Evolutionary conservation across 2,113 vertebrate species (phyloP), one percentile per base, ranked within the genome.

Genomic region (Pterocles orientalis): DNA sequence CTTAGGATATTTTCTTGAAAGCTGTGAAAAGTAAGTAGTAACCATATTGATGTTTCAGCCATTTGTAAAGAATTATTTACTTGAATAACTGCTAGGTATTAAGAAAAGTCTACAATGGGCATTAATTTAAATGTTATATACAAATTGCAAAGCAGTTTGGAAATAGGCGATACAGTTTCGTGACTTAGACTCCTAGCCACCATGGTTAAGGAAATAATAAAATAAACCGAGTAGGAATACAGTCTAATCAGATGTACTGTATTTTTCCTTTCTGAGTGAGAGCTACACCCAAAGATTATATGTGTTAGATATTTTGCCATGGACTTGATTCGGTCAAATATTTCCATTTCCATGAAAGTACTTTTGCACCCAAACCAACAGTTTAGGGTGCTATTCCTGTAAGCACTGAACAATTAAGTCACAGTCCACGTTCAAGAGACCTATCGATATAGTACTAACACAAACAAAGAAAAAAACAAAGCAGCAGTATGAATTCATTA

Each of bases 11-110:
- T 92, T 82, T 82, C 64, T 82, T 95, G 69, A 96, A 94, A 97
- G 82, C 92, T 90, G 95, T 95, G 91, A 86, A 75, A 79, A 94
- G 62, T 54, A 88, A 96, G 79, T 82, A 60, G 69, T 92, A 84
- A 82, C 88, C 61, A 36, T 69, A 60, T 57, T 79, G 77, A 65
- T 70, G 51, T 85, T 96, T 86, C 88, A 94, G 51, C 54, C 50
- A 14, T 76, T 86, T 86, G 39, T 72, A 93, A 86, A 82, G 79
- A 84, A 53, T 23, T 76, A 56, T 91, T 93, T 89, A 75, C 66
- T 78, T 51, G 18, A 69, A 65, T 94, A 57, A 65, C 65, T 43
- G 53, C 48, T 78, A 62, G 20, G 4, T 79, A 25, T n/a, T 91
- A 79, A 79, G 53, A 50, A 76, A 80, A 58, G n/a, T 43, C 50